Evolutionary conservation across 2,888 invertebrate genomes (phyloP), one percentile per base, ranked within the genome.

Genomic region (Archips xylosteana): DNA sequence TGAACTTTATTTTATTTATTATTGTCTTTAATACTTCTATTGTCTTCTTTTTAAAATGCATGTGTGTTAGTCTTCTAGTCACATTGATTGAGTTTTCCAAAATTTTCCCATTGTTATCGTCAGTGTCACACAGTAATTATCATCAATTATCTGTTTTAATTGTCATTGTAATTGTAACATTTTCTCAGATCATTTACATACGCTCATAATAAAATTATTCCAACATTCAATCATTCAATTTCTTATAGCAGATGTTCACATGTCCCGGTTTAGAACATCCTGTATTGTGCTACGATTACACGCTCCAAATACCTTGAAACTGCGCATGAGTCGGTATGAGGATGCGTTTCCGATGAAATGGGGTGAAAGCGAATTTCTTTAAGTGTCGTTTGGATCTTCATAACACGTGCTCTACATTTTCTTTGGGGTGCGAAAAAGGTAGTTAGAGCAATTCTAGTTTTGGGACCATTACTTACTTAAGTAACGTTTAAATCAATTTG

Each of bases 241-340:
- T 69, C 74, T 65, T 54, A 72, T 73, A 54, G 63, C 69, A 68
- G 69, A 62, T 73, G 71, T 76, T 84, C 86, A 81, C 83, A 83
- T 84, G 86, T 78, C 79, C 83, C 78, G 80, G 78, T 85, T 84
- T 77, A 75, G 67, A 76, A 80, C 85, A 85, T 85, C 84, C 83
- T 85, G 81, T 80, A 83, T 81, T 81, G 83, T 75, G 64, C 49
- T 42, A 39, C 71, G 75, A 75, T 78, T 77, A 76, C 78, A 78
- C 75, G 78, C 76, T 78, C 78, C 75, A 75, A 72, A 75, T 78
- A 73, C 71, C 62, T 77, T 77, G 76, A 79, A 80, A 77, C 74
- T 75, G 78, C 76, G 74, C 70, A 71, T 73, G 71, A 70, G 76
- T 71, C 71, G 75, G 66, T 72, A 60, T 76, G 70, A 77, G 77